phyloP scores from a whole-genome alignment of 2,113 vertebrate species.

The Perca fluviatilis region DNA sequence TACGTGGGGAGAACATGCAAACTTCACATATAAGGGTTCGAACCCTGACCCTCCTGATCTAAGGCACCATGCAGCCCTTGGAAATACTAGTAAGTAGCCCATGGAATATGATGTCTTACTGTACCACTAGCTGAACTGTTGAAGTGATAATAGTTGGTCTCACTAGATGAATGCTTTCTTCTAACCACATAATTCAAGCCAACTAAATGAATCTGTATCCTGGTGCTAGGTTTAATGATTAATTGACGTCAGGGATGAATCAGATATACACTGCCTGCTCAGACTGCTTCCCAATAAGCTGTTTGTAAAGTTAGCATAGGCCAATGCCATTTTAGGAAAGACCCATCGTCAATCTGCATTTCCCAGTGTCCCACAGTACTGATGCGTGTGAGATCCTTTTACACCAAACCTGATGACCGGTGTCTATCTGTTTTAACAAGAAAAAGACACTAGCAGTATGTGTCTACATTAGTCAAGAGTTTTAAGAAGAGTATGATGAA shows the following conservation, averaged over 20 bases:
- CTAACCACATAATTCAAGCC: neutral
- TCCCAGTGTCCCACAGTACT: too few relatives aligned
- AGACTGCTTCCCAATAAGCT: neutral
- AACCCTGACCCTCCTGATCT: neutral
- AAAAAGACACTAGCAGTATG: neutral
- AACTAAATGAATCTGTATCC: neutral
- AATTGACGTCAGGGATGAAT: neutral
- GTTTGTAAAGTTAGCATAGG: neutral
- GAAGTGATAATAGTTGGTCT: neutral
- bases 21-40: neutral
- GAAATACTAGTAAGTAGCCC: neutral
- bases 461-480: neutral
- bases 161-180: neutral
- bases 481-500: neutral
- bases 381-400: neutral
- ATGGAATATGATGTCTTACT: neutral
- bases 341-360: neutral
- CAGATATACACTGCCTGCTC: neutral
- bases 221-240: slow-evolving; percentile 1
- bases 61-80: neutral
- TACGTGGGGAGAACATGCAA: neutral
- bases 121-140: neutral
- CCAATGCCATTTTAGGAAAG: neutral
- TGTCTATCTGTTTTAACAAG: neutral
- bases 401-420: neutral